A percentile compares a stretch with the other conserved stretches of the same genome.
These are phyloP conservation scores for Exocentrus adspersus DNA, from an alignment of 2,888 invertebrate species.

Conservation along the genomic window DNA sequence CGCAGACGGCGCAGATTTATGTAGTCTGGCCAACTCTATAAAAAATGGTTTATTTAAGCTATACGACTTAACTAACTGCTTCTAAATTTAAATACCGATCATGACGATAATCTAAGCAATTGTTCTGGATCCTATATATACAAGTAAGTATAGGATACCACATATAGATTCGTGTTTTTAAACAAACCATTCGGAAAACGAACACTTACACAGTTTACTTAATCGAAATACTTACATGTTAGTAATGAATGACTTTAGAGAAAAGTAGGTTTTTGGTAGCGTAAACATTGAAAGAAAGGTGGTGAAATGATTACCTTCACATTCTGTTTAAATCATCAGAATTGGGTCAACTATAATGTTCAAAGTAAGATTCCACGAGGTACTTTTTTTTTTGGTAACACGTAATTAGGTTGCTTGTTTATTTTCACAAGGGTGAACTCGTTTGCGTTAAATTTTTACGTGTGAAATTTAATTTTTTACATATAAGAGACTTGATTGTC, in stretches of 20 bases:
- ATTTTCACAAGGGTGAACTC: too few species aligned
- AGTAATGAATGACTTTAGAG: too few species aligned
- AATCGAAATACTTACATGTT: slow-evolving; percentile 1
- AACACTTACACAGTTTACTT: slow-evolving; percentile 17
- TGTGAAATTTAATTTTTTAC: too few species aligned
- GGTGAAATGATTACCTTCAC: slow-evolving; percentile 2
- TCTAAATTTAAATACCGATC: slow-evolving; percentile 13
- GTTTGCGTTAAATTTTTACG: too few species aligned
- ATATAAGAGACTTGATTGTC: too few species aligned
- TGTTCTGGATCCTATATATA: too few species aligned
- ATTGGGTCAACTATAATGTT: not conserved
- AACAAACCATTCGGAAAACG: slow-evolving; percentile 7
- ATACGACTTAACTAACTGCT: slow-evolving; percentile 7
- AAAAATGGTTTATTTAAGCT: slow-evolving; percentile 18
- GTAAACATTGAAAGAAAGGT: slow-evolving; percentile 12
- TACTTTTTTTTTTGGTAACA: too few species aligned
- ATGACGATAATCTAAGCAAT: too few species aligned
- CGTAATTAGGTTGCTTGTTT: too few species aligned
- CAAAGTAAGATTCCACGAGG: too few species aligned
- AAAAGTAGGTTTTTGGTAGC: slow-evolving; percentile 1
- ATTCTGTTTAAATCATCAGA: not conserved
- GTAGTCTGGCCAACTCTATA: not conserved
- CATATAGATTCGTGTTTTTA: too few species aligned
- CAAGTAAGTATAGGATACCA: too few species aligned
- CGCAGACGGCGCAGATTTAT: not conserved